Evolutionary conservation across 2,113 vertebrate species (phyloP).

Genomic region (Anthoscopus minutus): DNA sequence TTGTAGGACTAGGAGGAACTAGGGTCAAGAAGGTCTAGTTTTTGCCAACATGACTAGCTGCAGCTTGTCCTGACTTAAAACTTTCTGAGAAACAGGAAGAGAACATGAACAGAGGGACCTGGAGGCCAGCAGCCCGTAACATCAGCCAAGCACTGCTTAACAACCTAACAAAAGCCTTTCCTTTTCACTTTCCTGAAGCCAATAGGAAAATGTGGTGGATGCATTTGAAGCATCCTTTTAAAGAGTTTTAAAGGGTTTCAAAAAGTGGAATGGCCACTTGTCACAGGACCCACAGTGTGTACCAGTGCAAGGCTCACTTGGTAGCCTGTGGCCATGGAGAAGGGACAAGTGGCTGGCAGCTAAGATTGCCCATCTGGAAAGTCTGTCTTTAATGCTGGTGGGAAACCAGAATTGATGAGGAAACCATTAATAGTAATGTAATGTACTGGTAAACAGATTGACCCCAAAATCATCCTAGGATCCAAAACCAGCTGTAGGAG

Average conservation of each 20-base stretch:
- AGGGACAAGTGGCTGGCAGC: background rate
- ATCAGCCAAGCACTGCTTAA: background rate
- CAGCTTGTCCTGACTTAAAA: background rate
- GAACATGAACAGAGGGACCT: background rate
- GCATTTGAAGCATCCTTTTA: background rate
- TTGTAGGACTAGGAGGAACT: background rate
- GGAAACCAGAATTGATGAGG: background rate
- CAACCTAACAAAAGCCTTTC: background rate
- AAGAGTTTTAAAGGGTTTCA: background rate
- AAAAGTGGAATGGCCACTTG: background rate
- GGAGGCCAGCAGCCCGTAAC: background rate
- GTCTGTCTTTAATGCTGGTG: background rate
- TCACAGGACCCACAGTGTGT: background rate
- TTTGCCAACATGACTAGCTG: background rate
- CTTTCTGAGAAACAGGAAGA: background rate
- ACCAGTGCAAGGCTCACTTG: background rate
- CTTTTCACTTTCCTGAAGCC: background rate
- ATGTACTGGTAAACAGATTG: background rate
- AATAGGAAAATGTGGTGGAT: background rate
- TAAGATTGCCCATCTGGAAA: background rate
- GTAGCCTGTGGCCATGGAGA: background rate
- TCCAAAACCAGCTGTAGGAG: background rate
- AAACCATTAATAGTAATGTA: background rate
- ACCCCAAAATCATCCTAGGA: background rate
- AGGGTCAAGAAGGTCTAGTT: background rate